Conservation (phyloP, 2,113 vertebrate genomes). For the Colossoma macropomum region DNA sequence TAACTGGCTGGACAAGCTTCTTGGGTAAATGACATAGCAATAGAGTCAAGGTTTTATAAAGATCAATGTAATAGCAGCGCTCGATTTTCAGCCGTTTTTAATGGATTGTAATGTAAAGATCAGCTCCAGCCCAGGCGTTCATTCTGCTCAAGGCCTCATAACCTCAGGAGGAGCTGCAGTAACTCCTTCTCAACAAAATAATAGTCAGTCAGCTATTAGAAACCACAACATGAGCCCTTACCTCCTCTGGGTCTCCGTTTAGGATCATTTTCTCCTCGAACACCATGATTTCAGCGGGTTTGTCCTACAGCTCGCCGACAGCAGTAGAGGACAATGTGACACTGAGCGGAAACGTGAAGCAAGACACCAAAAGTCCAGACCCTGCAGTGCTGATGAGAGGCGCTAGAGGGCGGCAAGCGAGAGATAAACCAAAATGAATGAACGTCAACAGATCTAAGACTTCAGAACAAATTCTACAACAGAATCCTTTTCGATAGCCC, state of each 20-base stretch:
- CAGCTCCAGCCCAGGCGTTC: not conserved
- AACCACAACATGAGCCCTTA: conserved; percentile 1
- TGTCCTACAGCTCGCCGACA: conserved; percentile 39
- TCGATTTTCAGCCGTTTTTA: not conserved
- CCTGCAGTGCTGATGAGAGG: not conserved
- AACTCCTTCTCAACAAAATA: not conserved
- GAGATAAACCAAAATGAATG: not conserved
- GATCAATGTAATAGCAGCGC: not conserved
- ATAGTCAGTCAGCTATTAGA: not conserved
- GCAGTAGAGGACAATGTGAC: conserved; percentile 52
- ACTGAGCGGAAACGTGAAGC: not conserved
- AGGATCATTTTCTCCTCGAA: conserved; percentile 75
- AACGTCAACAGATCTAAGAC: too few relatives aligned
- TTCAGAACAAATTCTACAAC: too few relatives aligned
- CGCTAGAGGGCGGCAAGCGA: not conserved
- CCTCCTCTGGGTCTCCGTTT: conserved; percentile 77
- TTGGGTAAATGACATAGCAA: not conserved
- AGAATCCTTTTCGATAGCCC: too few relatives aligned
- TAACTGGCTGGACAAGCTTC: too few relatives aligned
- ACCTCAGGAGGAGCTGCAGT: not conserved
- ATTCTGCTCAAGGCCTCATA: not conserved
- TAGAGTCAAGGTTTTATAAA: not conserved
- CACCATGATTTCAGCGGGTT: conserved; percentile 66
- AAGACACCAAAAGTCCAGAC: not conserved
- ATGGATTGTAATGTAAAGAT: not conserved